phyloP scores from a whole-genome alignment of 2,888 invertebrate species.

The Neria commutata region DNA sequence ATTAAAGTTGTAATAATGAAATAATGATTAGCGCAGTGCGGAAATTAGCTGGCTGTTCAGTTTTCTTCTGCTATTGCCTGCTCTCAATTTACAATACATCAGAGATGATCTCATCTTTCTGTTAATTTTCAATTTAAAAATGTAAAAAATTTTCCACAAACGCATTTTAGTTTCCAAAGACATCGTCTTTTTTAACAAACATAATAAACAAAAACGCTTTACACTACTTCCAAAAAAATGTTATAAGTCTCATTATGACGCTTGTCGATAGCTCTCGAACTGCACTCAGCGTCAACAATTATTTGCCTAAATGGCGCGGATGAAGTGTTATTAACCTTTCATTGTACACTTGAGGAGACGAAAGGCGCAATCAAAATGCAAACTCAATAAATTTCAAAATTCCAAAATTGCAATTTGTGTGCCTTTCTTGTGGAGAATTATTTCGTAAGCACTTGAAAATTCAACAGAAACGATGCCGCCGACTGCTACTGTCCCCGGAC shows the following conservation, averaged over 20 bases:
- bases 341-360: conserved; percentile 40
- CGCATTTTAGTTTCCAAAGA: too few species aligned
- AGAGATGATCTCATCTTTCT: too few species aligned
- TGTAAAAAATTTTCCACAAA: too few species aligned
- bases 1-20: too few species aligned
- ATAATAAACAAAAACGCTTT: too few species aligned
- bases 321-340: conserved; percentile 50
- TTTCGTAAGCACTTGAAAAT: conserved; percentile 31
- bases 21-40: too few species aligned
- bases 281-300: conserved; percentile 20
- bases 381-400: conserved; percentile 6
- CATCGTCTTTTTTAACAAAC: too few species aligned
- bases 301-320: conserved; percentile 1
- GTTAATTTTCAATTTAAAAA: too few species aligned
- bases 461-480: background rate
- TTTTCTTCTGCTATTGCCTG: too few species aligned
- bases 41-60: too few species aligned
- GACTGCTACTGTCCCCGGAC: background rate
- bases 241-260: conserved; percentile 21
- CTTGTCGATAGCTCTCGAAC: conserved; percentile 20
- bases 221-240: too few species aligned
- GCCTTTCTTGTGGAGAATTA: background rate
- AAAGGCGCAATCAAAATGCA: conserved; percentile 2
- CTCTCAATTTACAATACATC: too few species aligned
- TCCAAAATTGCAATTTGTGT: background rate